A percentile compares a stretch with the other conserved stretches of the same genome.
phyloP scores from a whole-genome alignment of 1,140 invertebrate genomes.

The Ceratoteleas bidentatus region DNA sequence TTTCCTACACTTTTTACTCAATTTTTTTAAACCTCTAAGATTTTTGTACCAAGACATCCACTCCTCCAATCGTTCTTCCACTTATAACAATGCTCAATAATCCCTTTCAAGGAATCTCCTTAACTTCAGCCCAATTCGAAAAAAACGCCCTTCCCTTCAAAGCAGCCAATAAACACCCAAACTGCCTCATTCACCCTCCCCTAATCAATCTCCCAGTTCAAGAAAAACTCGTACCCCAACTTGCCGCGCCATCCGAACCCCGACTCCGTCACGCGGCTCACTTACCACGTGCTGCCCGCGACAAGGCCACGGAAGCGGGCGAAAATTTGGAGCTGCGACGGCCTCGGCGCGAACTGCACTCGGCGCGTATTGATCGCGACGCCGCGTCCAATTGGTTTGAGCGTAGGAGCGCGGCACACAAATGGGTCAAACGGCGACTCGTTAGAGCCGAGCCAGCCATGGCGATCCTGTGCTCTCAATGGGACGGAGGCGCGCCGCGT shows the following conservation, averaged over 20 bases:
- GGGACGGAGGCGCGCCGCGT: constrained; percentile 42
- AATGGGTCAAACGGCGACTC: constrained; percentile 52
- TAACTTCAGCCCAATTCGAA: too few species aligned
- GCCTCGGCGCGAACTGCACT: constrained; percentile 30
- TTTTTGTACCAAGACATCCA: too few species aligned
- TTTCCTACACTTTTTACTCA: too few species aligned
- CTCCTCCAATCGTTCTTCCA: too few species aligned
- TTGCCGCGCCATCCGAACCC: not conserved
- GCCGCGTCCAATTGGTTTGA: constrained; percentile 47
- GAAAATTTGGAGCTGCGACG: constrained; percentile 36
- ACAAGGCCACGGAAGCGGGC: constrained; percentile 18
- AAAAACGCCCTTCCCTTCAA: too few species aligned
- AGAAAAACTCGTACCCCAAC: too few species aligned
- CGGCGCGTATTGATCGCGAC: constrained; percentile 55
- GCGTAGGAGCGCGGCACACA: constrained; percentile 38
- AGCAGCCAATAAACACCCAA: too few species aligned
- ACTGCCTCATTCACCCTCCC: too few species aligned
- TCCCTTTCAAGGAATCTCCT: too few species aligned
- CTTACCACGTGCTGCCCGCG: constrained; percentile 52
- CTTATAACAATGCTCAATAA: too few species aligned
- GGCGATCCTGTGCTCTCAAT: constrained; percentile 46
- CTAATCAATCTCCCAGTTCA: too few species aligned
- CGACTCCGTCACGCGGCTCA: not conserved
- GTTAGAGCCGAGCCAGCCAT: constrained; percentile 34
- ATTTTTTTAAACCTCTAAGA: too few species aligned